Evolutionary conservation across 37 sponge, comb jelly and placozoan species (phyloP), one percentile per base, ranked within the genome.

Genomic region (Oopsacas minuta): DNA sequence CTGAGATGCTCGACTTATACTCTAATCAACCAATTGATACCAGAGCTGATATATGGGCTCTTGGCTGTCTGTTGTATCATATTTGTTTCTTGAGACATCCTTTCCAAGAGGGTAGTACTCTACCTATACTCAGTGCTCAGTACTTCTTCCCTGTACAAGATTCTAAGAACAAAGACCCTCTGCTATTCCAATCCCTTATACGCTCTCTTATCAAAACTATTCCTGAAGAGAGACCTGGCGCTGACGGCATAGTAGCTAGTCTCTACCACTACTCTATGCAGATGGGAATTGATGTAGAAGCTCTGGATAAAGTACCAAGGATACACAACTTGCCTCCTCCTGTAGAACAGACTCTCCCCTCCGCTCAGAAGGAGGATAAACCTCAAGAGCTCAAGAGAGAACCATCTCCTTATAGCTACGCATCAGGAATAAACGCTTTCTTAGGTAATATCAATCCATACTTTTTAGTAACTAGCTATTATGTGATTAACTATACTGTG

Each of bases 1-100:
- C 99, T 37, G 99, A 97, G 81, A 97, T 97, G 99, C 84, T 97
- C 0, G 99, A 97, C 84, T 88, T 94, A 39, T 97, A 94, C 82
- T 86, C 87, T 86, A 94, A 94, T 88, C 51, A 86, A 23, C 91
- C 91, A 38, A 89, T 97, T 69, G 89, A 83, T 23, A 85, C 85
- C 49, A 91, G 90, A 52, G 86, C 90, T 1, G 96, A 96, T 52
- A 90, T 96, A 10, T 96, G 96, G 96, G 92, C 90, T 0, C 87
- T 94, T 38, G 94, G 94, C 39, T 94, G 94, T 90, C 75, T 94
- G 22, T 85, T 94, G 46, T 94, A 89, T 85, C 87, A 86, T 84
- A 89, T 95, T 35, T 95, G 96, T 85, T 95, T 49, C 84, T 83
- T 37, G 34, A 38, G 36, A 53, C 94, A 93, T 38, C 96, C 96